Percentiles rank a stretch among this genome's conserved stretches.
These are phyloP conservation scores for Eucera pruinosa DNA, from an alignment of 2,888 invertebrate species.

Conservation along the genomic window DNA sequence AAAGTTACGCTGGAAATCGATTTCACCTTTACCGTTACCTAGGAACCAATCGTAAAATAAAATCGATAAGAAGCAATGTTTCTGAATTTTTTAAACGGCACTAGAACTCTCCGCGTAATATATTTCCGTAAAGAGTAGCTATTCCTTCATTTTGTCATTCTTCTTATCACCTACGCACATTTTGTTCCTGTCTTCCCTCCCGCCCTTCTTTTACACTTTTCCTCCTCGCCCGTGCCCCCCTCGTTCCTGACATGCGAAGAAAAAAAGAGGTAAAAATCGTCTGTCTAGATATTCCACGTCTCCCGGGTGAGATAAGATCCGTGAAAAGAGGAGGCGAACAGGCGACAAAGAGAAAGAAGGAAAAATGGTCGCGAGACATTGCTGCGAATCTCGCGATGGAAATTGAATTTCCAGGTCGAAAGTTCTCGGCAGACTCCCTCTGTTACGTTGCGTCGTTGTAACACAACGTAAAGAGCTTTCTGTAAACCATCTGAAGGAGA, in stretches of 20 bases:
- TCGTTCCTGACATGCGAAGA: constrained; percentile 13
- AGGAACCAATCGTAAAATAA: constrained; percentile 41
- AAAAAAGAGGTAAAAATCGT: constrained; percentile 52
- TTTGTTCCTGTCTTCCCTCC: not conserved
- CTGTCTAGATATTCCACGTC: constrained; percentile 57
- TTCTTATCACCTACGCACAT: constrained; percentile 6
- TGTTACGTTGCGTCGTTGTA: constrained; percentile 50
- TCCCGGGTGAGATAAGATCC: constrained; percentile 66
- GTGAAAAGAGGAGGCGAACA: constrained; percentile 47
- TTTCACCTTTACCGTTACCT: constrained; percentile 35
- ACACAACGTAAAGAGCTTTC: constrained; percentile 55
- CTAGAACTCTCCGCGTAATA: not conserved
- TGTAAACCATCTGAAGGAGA: constrained; percentile 32
- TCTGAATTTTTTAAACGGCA: constrained; percentile 38
- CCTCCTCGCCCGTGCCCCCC: not conserved
- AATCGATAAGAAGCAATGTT: constrained; percentile 30
- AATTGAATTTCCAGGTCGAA: constrained; percentile 73
- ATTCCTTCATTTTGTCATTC: constrained; percentile 20
- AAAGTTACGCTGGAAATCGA: constrained; percentile 49
- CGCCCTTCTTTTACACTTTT: not conserved
- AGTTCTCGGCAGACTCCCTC: constrained; percentile 69
- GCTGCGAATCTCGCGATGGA: constrained; percentile 64
- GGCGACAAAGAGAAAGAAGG: constrained; percentile 19
- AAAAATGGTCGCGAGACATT: constrained; percentile 58
- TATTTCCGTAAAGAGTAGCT: too few species aligned